phyloP scores from a whole-genome alignment of 1,140 invertebrate genomes.

The Lutraria rhynchaena region DNA sequence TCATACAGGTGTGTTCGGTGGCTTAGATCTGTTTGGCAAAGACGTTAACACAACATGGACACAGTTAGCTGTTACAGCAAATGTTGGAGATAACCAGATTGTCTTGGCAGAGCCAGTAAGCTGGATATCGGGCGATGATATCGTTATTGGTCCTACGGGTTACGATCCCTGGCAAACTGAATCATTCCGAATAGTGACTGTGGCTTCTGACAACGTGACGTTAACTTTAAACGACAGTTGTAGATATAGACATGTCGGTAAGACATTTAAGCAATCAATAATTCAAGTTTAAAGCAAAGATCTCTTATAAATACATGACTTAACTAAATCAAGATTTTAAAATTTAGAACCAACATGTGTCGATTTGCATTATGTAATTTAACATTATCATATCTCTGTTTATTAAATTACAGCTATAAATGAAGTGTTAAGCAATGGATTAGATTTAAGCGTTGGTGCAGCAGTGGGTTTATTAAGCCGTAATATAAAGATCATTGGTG shows the following conservation, averaged over 20 bases:
- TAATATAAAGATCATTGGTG: slow-evolving; percentile 78
- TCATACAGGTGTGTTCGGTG: slow-evolving; percentile 68
- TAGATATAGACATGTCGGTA: slow-evolving; percentile 63
- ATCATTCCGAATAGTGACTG: slow-evolving; percentile 59
- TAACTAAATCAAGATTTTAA: no score
- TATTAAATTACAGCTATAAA: slow-evolving; percentile 62
- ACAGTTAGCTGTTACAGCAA: slow-evolving; percentile 60
- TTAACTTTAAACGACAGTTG: slow-evolving; percentile 67
- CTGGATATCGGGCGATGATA: slow-evolving; percentile 70
- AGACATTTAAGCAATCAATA: no score
- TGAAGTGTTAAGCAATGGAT: slow-evolving; percentile 63
- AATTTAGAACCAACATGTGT: no score
- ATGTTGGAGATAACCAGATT: slow-evolving; percentile 59
- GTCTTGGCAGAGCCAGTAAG: slow-evolving; percentile 55
- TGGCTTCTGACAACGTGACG: slow-evolving; percentile 59
- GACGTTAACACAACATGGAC: slow-evolving; percentile 65
- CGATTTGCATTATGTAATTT: no score
- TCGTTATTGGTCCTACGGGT: slow-evolving; percentile 69
- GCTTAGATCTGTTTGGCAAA: slow-evolving; percentile 69
- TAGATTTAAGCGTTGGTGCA: slow-evolving; percentile 66
- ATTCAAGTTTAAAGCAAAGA: no score
- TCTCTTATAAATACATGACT: no score
- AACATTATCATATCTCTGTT: no score
- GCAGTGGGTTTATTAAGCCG: slow-evolving; percentile 78
- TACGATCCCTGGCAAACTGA: slow-evolving; percentile 68